Evolutionary conservation across 2,888 invertebrate species (phyloP), one percentile per base, ranked within the genome.

Genomic region (Erebia aethiops): DNA sequence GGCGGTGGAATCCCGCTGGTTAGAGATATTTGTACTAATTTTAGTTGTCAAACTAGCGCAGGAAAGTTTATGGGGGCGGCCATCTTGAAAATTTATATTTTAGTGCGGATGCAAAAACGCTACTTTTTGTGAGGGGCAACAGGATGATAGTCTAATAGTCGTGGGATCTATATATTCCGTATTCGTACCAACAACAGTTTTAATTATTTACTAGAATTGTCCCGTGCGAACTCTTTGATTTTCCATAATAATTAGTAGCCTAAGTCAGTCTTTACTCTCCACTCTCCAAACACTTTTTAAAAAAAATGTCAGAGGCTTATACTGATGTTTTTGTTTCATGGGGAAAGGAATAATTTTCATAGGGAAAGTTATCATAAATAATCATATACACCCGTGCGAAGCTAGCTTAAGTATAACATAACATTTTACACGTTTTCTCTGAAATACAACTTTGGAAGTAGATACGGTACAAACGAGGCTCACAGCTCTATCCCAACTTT

Each of bases 1-100:
- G 86, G 85, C 82, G 82, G 78, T 81, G 72, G 83, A 87, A 84
- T 87, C 86, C 85, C 86, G 82, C 81, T 81, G 82, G 81, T 83
- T 83, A 80, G 84, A 21, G 83, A 87, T 88, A 86, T 89, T 87
- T 87, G 84, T 87, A 87, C 87, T 87, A 87, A 89, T 89, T 86
- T 85, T 78, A 84, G 87, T 87, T 76, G 78, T 80, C 86, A 86
- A 86, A 86, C 82, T 81, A 85, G 86, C 85, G 86, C 86, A 87
- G 84, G 86, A 87, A 87, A 86, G 80, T 84, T 82, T 80, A 64
- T 69, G 51, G 78, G 84, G 83, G 83, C 77, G 8, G 83, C 79
- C 82, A 82, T 82, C 81, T 81, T 83, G 70, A 75, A 71, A 71
- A 74, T 74, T 75, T 69, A 70, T 77, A 74, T 74, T 69, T 61